Percentiles rank a stretch among this genome's conserved stretches.
These are phyloP conservation scores for Stomorhina lunata DNA, from an alignment of 2,888 invertebrate species.

Conservation along the genomic window DNA sequence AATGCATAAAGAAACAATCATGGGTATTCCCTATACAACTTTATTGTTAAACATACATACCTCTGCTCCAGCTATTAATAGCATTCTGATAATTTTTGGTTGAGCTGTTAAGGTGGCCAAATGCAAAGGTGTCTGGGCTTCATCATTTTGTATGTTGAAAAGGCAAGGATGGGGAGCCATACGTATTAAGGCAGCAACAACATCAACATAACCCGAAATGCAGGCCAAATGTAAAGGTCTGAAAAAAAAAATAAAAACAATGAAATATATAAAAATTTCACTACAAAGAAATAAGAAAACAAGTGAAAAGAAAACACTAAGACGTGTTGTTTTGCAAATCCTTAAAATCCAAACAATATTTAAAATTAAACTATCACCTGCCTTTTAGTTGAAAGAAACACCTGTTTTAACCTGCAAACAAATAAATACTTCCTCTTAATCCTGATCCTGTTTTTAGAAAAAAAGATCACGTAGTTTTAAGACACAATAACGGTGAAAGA, in stretches of 20 bases:
- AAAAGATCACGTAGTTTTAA: neutral
- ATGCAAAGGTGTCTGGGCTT: slow-evolving; percentile 91
- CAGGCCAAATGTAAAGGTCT: slow-evolving; percentile 89
- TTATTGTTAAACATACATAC: slow-evolving; percentile 70
- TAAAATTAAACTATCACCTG: slow-evolving; percentile 36
- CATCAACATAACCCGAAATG: slow-evolving; percentile 86
- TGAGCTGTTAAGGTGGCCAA: slow-evolving; percentile 90
- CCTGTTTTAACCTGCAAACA: slow-evolving; percentile 7
- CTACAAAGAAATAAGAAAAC: neutral
- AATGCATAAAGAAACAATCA: too few relatives aligned
- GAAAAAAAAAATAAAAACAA: slow-evolving; percentile 15
- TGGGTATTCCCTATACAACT: too few relatives aligned
- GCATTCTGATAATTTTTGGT: slow-evolving; percentile 86
- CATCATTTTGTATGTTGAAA: slow-evolving; percentile 90
- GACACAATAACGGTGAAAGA: neutral
- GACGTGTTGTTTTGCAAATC: neutral
- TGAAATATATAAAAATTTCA: neutral
- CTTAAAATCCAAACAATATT: neutral
- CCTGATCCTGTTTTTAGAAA: too few relatives aligned
- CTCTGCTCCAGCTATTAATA: slow-evolving; percentile 89
- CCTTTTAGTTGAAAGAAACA: neutral
- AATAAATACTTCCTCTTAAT: slow-evolving; percentile 24
- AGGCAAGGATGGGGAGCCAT: slow-evolving; percentile 88
- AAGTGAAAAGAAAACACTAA: neutral
- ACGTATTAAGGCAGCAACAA: slow-evolving; percentile 87